Evolutionary conservation across 1,140 invertebrate genomes (phyloP), one percentile per base, ranked within the genome.

Genomic region (Sogatella furcifera): DNA sequence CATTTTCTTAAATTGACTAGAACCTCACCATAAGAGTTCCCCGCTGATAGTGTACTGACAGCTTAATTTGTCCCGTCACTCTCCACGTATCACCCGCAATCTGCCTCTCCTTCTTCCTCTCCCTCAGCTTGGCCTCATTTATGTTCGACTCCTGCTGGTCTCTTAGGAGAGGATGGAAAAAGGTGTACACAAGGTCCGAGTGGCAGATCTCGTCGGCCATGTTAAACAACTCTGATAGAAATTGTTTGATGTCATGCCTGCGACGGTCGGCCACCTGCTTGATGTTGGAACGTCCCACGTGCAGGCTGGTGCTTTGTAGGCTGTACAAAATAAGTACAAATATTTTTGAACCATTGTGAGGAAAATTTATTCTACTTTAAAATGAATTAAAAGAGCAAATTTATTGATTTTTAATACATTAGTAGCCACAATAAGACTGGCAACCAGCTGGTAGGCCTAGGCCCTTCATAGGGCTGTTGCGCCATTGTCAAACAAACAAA

Each of bases 101-200:
- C 13, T 42, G 14, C 11, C 52, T 49, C 22, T 64, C 61, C 59
- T 60, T 62, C 34, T 66, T 65, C 15, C 62, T 54, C 34, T 64
- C 76, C 67, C 67, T 76, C n/a, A 77, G 68, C 70, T 77, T 77
- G 9, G 69, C 69, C 62, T 75, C 70, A 61, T 73, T 69, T 66
- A 80, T 80, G 67, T 82, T 87, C 34, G 85, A 82, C 69, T 91
- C 90, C 74, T 95, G 86, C 73, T 91, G 89, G 71, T 92, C 96
- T 64, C 95, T 76, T 52, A 97, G 74, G 62, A 98, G 73, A 10
- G 95, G 93, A 80, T 98, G 96, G 73, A 98, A 97, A 76, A 98
- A 98, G 0, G 95, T 98, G 72, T 98, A 98, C 8, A 98, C 92
- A 34, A 98, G 78, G 75, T 96, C 91, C 34, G 92, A 96, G 78